Base-by-base conservation (phyloP, 1,140 invertebrate species). In the Drosophila santomea region DNA sequence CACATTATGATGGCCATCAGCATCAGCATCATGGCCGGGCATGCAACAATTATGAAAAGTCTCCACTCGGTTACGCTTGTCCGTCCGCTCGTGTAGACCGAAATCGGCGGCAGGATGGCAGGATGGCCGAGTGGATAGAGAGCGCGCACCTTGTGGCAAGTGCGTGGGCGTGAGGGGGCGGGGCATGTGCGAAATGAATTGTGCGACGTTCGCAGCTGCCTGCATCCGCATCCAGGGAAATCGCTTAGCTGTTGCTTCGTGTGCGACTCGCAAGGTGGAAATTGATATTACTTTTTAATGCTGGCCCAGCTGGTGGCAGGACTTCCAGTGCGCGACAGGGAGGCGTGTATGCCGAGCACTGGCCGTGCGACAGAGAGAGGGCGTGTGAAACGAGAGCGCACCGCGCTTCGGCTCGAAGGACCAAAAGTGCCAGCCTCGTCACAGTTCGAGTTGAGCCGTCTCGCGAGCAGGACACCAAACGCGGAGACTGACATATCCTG, bases 241-340 rank as follows among this genome's bases (percentile, higher is more conserved):
- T 89, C 84, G 84, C 77, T 88, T 88, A 88, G 84, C 84, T 88
- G 84, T 88, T 88, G 84, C 83, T 85, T 82, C 76, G 66, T 77
- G 66, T 79, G 48, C 61, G 80, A 68, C 64, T 71, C 54, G 83
- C 81, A 88, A 89, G 84, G 84, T 84, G 80, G 84, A 89, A 89
- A 89, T 89, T 89, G 84, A 89, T 89, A 89, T 89, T 89, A 89
- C 84, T 89, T 89, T 89, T 89, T 89, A 89, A 89, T 89, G 84
- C 84, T 89, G 84, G 69, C 80, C 84, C 84, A 89, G 84, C 84
- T 51, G 48, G 28, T 89, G 84, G 84, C 66, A 45, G 45, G 52
- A 78, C 67, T 89, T 74, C 60, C 68, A 51, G 56, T 68, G 51
- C 28, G 36, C 62, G 73, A 52, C 38, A 76, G 74, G 41, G 74